Evolutionary conservation across 2,888 invertebrate species (phyloP).

Genomic region (Zootermopsis nevadensis): DNA sequence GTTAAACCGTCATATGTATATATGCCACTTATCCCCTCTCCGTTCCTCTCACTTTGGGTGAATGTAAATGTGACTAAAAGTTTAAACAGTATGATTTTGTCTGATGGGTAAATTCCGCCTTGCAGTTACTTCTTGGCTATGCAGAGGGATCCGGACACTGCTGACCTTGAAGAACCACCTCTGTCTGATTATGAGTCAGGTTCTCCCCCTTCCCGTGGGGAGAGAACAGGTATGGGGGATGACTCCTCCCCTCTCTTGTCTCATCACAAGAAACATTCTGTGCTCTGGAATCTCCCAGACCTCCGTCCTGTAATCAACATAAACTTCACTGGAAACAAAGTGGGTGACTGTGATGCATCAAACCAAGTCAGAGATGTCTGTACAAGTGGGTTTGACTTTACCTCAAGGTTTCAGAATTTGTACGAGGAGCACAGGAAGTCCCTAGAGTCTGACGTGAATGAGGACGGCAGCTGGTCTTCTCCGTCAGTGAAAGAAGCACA

Average conservation of each 20-base stretch:
- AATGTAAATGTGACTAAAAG: too few relatives aligned
- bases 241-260: slow-evolving; percentile 9
- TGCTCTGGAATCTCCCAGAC: slow-evolving; percentile 58
- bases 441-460: slow-evolving; percentile 41
- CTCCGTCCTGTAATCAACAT: slow-evolving; percentile 66
- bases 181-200: slow-evolving; percentile 69
- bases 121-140: slow-evolving; percentile 45
- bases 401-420: slow-evolving; percentile 62
- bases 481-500: too few relatives aligned
- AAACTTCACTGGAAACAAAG: slow-evolving; percentile 62
- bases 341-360: background rate
- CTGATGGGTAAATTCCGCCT: background rate
- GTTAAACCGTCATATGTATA: too few relatives aligned
- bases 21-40: too few relatives aligned
- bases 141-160: slow-evolving; percentile 17
- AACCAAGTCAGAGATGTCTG: background rate
- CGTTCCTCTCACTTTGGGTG: too few relatives aligned
- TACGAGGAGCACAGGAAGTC: slow-evolving; percentile 61
- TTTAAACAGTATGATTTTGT: background rate
- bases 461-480: background rate
- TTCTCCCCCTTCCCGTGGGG: slow-evolving; percentile 69
- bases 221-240: slow-evolving; percentile 54
- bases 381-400: slow-evolving; percentile 62
- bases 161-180: slow-evolving; percentile 57
- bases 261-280: background rate